phyloP scores from a whole-genome alignment of 2,797 vertebrate genomes.

The Sorex maritimensis region DNA sequence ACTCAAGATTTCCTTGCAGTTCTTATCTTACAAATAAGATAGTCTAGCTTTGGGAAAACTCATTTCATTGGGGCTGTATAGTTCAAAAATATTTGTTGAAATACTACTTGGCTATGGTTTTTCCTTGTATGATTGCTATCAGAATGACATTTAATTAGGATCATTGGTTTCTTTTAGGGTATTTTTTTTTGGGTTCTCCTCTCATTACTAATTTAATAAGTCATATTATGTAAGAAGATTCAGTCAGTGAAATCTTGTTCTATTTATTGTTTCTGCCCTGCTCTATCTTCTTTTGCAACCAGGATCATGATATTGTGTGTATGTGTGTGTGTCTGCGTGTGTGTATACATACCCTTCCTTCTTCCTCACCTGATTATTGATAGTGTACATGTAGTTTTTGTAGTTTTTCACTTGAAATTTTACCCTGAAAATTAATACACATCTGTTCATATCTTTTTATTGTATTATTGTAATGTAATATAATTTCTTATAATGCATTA shows the following conservation, averaged over 20 bases:
- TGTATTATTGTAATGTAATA: too few species aligned
- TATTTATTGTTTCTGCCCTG: neutral
- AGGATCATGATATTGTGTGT: constrained; percentile 22
- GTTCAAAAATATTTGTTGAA: constrained; percentile 36
- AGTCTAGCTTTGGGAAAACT: neutral
- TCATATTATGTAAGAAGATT: constrained; percentile 44
- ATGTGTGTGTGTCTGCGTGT: neutral
- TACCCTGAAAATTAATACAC: neutral
- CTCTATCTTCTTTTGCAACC: constrained; percentile 1
- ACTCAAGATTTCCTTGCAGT: constrained; percentile 48
- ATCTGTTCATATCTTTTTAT: too few species aligned
- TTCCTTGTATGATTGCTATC: neutral
- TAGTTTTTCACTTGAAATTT: constrained; percentile 41
- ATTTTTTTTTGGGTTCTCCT: constrained; percentile 18
- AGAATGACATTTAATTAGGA: constrained; percentile 33
- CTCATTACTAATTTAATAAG: constrained; percentile 37
- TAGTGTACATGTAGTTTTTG: neutral
- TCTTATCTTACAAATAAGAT: neutral
- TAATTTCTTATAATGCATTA: too few species aligned
- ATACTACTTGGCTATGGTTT: constrained; percentile 34
- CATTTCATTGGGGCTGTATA: neutral
- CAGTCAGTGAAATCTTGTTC: neutral
- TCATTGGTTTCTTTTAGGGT: neutral
- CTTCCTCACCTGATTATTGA: constrained; percentile 39
- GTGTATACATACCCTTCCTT: neutral